Evolutionary conservation across 1,140 invertebrate species (phyloP).

Genomic region (Musca vetustissima): DNA sequence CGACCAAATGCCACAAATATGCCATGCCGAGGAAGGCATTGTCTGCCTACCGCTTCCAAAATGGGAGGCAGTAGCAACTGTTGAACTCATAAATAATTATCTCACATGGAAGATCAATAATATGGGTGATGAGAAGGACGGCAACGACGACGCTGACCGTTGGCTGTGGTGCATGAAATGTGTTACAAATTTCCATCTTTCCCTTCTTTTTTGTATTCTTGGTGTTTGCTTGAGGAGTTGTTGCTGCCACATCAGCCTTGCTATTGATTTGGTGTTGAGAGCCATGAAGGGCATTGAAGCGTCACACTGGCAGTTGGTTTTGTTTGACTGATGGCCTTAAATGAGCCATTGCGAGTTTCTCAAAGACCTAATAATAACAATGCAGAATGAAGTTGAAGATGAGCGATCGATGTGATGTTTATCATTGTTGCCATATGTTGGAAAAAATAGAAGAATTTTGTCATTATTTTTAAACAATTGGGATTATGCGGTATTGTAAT

Average conservation of each 20-base stretch:
- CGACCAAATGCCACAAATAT: background rate
- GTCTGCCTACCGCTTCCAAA: no score
- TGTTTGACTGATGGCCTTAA: no score
- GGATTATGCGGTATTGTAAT: no score
- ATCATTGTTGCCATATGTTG: no score
- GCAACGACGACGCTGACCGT: background rate
- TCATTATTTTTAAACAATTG: no score
- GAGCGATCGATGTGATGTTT: no score
- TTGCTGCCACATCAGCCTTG: background rate
- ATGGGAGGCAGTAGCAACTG: background rate
- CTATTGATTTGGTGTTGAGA: background rate
- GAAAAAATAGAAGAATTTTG: no score
- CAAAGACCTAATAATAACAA: no score
- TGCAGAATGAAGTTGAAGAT: no score
- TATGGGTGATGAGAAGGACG: no score
- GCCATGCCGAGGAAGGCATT: background rate
- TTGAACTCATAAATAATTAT: conserved; percentile 8
- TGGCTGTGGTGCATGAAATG: conserved; percentile 7
- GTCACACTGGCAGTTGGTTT: background rate
- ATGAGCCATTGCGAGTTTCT: no score
- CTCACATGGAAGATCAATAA: conserved; percentile 6
- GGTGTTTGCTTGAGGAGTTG: background rate
- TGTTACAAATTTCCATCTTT: conserved; percentile 13
- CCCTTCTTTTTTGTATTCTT: background rate
- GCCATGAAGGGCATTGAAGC: background rate